A percentile compares a stretch with the other conserved stretches of the same genome.
Conservation (phyloP, 2,113 vertebrate species). For the Ivindomyrus marchei region DNA sequence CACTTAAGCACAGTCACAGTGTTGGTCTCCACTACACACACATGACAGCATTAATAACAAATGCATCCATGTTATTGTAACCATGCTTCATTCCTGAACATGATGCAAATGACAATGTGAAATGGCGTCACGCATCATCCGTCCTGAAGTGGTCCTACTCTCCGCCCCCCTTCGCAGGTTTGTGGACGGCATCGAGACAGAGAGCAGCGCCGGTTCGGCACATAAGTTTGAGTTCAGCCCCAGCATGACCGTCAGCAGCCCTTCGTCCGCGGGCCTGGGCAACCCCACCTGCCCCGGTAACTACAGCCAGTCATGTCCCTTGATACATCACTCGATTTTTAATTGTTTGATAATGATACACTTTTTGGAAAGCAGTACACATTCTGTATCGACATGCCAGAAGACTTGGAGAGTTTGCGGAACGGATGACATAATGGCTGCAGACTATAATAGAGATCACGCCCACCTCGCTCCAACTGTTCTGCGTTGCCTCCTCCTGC, state of each 20-base stretch:
- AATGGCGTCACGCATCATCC: background rate
- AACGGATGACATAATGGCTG: background rate
- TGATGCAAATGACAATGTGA: background rate
- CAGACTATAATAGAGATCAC: background rate
- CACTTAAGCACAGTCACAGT: background rate
- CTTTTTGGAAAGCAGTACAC: background rate
- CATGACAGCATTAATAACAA: background rate
- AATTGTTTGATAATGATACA: background rate
- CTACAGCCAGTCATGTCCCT: background rate
- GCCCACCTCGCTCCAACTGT: background rate
- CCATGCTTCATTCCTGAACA: background rate
- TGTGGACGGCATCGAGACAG: constrained; percentile 70
- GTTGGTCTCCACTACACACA: background rate
- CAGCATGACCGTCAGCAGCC: constrained; percentile 39
- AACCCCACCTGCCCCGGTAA: background rate
- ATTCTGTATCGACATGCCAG: background rate
- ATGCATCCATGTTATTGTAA: background rate
- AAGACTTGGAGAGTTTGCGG: background rate
- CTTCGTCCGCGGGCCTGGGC: constrained; percentile 49
- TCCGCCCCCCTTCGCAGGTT: constrained; percentile 45
- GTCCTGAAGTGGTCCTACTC: background rate
- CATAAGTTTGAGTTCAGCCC: constrained; percentile 68
- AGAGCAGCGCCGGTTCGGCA: constrained; percentile 46
- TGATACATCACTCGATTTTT: background rate
- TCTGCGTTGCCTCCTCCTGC: background rate